Evolutionary conservation across 1,140 invertebrate genomes (phyloP), one percentile per base, ranked within the genome.

Genomic region (Ips typographus): DNA sequence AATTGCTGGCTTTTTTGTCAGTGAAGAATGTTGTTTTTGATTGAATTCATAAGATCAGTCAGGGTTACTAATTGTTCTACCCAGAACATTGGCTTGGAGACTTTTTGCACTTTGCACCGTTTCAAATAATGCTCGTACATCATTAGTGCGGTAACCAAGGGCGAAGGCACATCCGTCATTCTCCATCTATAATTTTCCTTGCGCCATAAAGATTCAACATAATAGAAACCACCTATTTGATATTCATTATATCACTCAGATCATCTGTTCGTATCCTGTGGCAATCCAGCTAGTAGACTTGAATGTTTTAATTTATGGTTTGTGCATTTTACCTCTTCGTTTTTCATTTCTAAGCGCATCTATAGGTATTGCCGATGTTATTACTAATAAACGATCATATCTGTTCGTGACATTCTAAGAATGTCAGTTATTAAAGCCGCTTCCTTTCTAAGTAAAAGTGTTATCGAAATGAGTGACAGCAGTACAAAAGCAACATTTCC

Each of bases 171-270:
- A 22, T 22, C 22, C 22, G 22, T 22, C 22, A 22, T 22, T 22
- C 22, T 22, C 22, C 22, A 22, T 22, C 22, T 22, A 22, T 22
- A 22, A 22, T 22, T 22, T 22, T 22, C 22, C 22, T 22, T 22
- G 22, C n/a, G 53, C 8, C 53, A n/a, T 37, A 5, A 55, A 55
- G 53, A 8, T 6, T 37, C 53, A 55, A 2, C 53, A 55, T 55
- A 55, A 55, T 55, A 55, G 53, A 55, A 55, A 55, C 7, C 1
- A 6, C 37, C 53, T 55, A 55, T 55, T 55, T 55, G 53, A 55
- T 55, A 55, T 55, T 8, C 53, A 55, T 55, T 55, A 38, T 55
- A 55, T 55, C 53, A 55, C 37, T 55, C 22, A 22, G 22, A 22
- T 22, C 22, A 22, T 22, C 37, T 2, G 53, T 55, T 55, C 8